Evolutionary conservation across 2,888 invertebrate genomes (phyloP).

Genomic region (Parnassius glacialis): DNA sequence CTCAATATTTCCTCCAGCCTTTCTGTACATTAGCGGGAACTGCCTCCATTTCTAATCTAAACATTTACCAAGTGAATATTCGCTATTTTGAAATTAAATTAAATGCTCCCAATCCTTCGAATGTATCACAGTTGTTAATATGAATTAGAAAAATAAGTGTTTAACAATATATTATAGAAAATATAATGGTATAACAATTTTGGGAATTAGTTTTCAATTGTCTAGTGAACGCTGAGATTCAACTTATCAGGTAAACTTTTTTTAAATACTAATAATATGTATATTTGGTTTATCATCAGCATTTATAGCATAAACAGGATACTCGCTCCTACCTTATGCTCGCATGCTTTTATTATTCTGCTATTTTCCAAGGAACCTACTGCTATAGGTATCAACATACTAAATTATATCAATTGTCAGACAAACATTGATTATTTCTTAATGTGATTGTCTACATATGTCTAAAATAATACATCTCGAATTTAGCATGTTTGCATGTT

Average conservation of each 20-base stretch:
- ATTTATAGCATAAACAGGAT: constrained; percentile 28
- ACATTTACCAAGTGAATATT: neutral
- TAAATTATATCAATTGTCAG: neutral
- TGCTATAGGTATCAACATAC: neutral
- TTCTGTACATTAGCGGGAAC: constrained; percentile 8
- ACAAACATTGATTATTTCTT: constrained; percentile 8
- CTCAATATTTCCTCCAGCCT: no score
- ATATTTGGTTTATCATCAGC: neutral
- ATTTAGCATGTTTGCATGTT: constrained; percentile 72
- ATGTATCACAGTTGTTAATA: no score
- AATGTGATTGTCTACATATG: constrained; percentile 23
- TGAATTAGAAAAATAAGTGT: no score
- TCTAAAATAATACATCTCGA: constrained; percentile 52
- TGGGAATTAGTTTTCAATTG: no score
- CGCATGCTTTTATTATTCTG: constrained; percentile 67
- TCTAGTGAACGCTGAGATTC: neutral
- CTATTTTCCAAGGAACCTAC: constrained; percentile 42
- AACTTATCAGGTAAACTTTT: constrained; percentile 16
- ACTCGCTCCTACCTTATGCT: constrained; percentile 77
- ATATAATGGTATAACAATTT: no score
- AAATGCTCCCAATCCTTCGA: no score
- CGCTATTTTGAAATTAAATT: no score
- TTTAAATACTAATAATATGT: neutral
- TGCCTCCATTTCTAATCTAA: neutral
- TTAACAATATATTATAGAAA: no score